phyloP scores from a whole-genome alignment of 2,888 invertebrate genomes.

The Charanyca ferruginea region DNA sequence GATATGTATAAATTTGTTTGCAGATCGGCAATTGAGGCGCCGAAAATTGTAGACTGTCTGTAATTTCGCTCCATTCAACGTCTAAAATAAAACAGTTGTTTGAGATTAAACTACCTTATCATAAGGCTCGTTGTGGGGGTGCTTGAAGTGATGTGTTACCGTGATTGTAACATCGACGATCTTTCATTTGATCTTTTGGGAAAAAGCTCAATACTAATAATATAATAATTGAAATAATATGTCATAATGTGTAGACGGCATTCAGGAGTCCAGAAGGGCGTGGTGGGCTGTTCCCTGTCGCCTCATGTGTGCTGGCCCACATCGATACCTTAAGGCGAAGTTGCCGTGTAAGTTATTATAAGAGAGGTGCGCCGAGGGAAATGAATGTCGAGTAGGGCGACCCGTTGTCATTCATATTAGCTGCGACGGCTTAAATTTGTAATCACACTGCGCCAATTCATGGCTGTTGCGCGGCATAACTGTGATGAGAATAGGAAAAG shows the following conservation, averaged over 20 bases:
- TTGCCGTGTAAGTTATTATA: conserved; percentile 90
- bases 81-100: conserved; percentile 69
- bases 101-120: conserved; percentile 70
- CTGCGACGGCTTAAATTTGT: conserved; percentile 89
- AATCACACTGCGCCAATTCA: conserved; percentile 87
- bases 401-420: conserved; percentile 91
- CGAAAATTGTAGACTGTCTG: conserved; percentile 83
- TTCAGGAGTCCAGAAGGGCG: conserved; percentile 30
- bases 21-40: conserved; percentile 81
- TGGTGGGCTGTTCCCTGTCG: conserved; percentile 36
- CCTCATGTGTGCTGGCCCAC: conserved; percentile 60
- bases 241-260: conserved; percentile 23
- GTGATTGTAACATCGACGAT: conserved; percentile 43
- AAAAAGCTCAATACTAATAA: conserved; percentile 8
- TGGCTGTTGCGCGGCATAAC: conserved; percentile 74
- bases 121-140: conserved; percentile 54
- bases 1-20: conserved; percentile 88
- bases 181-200: conserved; percentile 27
- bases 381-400: conserved; percentile 90
- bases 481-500: conserved; percentile 77
- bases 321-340: conserved; percentile 87
- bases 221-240: conserved; percentile 24
- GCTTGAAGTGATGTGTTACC: conserved; percentile 40
- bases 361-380: conserved; percentile 90
- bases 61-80: conserved; percentile 84